Percentiles rank a stretch among this genome's conserved stretches.
Conservation (phyloP, 1,140 invertebrate genomes). For the Bombus confusus region DNA sequence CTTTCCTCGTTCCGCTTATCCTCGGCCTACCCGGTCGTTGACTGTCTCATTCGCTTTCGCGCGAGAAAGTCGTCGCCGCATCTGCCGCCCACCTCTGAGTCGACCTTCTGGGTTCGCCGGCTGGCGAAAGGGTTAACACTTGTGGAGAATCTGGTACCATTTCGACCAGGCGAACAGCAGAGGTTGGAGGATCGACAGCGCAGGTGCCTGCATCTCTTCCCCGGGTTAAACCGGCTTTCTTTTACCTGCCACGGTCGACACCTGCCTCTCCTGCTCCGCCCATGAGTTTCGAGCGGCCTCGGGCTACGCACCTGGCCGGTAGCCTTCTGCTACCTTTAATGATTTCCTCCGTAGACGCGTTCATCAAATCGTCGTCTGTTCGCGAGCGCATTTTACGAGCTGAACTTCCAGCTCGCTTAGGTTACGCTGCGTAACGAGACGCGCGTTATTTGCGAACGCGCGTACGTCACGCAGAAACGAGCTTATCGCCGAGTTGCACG, state of each 20-base stretch:
- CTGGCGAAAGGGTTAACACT: constrained; percentile 69
- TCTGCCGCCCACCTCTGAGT: neutral
- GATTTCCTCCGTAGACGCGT: neutral
- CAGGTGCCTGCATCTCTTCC: neutral
- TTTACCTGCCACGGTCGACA: neutral
- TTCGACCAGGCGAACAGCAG: constrained; percentile 54
- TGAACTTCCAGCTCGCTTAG: no score
- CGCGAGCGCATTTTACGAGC: neutral
- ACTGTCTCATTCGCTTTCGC: neutral
- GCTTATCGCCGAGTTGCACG: no score
- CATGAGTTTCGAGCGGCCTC: neutral
- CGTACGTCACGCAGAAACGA: no score
- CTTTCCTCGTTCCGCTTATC: neutral
- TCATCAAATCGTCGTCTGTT: no score
- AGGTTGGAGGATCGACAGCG: neutral
- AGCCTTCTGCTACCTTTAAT: neutral
- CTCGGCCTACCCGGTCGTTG: neutral
- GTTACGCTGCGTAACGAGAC: neutral
- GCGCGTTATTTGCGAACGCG: neutral
- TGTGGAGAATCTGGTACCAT: constrained; percentile 72
- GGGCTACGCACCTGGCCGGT: neutral
- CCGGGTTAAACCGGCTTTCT: neutral
- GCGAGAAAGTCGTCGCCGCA: neutral
- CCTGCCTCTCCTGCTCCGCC: neutral
- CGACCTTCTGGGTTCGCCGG: constrained; percentile 32